Evolutionary conservation across 2,113 vertebrate genomes (phyloP).

Genomic region (Smithornis capensis): DNA sequence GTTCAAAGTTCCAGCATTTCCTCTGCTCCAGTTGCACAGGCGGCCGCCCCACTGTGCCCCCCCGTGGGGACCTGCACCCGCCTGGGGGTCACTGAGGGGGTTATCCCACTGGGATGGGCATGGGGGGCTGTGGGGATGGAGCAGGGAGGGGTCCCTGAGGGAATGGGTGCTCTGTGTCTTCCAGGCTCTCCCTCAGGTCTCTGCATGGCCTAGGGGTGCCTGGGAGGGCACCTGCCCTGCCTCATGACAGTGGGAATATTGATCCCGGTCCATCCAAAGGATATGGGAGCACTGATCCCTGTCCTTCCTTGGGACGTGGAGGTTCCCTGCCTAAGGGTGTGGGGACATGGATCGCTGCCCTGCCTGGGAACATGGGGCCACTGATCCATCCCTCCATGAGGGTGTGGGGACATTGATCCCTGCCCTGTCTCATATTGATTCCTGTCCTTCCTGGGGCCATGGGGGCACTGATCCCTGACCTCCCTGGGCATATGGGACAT

Average conservation of each 20-base stretch:
- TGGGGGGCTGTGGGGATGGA: accelerated
- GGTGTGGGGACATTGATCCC: accelerated
- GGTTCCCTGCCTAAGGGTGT: neutral
- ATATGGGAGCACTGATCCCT: neutral
- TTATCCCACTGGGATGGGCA: neutral
- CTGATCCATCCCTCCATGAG: neutral
- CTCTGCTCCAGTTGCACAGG: neutral
- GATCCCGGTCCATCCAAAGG: neutral
- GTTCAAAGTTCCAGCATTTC: neutral
- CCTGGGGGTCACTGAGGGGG: neutral
- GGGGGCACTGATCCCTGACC: neutral
- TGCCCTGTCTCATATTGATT: neutral
- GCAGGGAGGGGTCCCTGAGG: neutral
- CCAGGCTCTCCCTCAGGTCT: neutral
- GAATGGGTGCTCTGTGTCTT: accelerated
- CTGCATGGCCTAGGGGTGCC: neutral
- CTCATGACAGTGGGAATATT: neutral
- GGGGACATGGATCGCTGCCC: neutral
- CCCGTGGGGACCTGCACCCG: accelerated
- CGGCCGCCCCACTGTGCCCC: neutral
- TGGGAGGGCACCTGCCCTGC: neutral
- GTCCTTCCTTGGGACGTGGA: neutral
- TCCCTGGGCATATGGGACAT: too few relatives aligned
- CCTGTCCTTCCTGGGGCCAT: too few relatives aligned
- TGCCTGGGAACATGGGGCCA: neutral